Percentiles rank a stretch among this genome's conserved stretches.
phyloP scores from a whole-genome alignment of 2,113 vertebrate genomes.

The Monopterus albus region DNA sequence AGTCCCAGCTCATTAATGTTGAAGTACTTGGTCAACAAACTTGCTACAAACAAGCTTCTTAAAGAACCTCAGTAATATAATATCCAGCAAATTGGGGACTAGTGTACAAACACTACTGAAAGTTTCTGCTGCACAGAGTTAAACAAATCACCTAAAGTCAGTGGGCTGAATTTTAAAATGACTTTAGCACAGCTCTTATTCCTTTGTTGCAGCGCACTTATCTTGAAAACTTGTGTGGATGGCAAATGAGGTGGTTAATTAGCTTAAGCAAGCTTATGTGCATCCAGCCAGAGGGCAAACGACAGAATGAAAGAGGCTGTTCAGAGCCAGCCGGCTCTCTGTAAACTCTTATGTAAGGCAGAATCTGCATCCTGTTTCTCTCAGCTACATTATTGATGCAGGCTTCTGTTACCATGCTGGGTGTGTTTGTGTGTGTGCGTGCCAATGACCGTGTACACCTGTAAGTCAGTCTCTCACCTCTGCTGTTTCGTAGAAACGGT shows the following conservation, averaged over 20 bases:
- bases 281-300: constrained; percentile 53
- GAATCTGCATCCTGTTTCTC: constrained; percentile 65
- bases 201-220: constrained; percentile 44
- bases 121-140: not conserved
- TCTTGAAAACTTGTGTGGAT: constrained; percentile 56
- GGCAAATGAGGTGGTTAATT: constrained; percentile 62
- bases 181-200: constrained; percentile 4
- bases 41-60: constrained; percentile 29
- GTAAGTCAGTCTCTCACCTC: constrained; percentile 44
- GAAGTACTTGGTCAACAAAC: not conserved
- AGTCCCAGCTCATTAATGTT: constrained; percentile 9
- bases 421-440: constrained; percentile 32
- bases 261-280: constrained; percentile 58
- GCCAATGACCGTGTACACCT: constrained; percentile 43
- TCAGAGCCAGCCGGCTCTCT: constrained; percentile 42
- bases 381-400: constrained; percentile 71
- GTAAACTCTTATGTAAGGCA: constrained; percentile 66
- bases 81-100: constrained; percentile 7
- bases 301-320: constrained; percentile 50
- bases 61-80: constrained; percentile 28
- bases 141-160: constrained; percentile 49
- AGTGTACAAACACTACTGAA: not conserved
- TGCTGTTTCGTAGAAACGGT: constrained; percentile 30
- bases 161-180: constrained; percentile 31
- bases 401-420: constrained; percentile 60